These are phyloP conservation scores for Coelinius sp. DNA, from an alignment of 2,888 invertebrate species.

Conservation along the genomic window DNA sequence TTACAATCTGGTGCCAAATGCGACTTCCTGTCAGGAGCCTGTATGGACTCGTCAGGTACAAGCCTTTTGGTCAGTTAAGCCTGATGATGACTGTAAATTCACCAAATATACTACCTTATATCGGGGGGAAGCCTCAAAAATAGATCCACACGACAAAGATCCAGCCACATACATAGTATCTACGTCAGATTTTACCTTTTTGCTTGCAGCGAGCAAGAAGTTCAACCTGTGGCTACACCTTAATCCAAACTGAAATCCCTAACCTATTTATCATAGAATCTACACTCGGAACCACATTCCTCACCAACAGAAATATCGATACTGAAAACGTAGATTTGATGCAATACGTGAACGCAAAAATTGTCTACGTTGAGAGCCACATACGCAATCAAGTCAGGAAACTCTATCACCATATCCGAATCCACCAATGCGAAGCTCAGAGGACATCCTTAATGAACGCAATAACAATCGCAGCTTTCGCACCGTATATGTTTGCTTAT, in stretches of 20 bases:
- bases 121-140: neutral
- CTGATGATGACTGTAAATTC: neutral
- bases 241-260: slow-evolving; percentile 12
- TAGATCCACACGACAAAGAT: neutral
- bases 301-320: neutral
- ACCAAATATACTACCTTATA: slow-evolving; percentile 10
- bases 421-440: too few relatives aligned
- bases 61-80: neutral
- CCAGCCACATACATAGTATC: neutral
- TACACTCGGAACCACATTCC: neutral
- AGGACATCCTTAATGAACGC: slow-evolving; percentile 38
- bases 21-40: neutral
- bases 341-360: too few relatives aligned
- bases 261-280: slow-evolving; percentile 14
- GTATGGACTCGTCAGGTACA: neutral
- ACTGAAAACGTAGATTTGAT: too few relatives aligned
- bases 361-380: slow-evolving; percentile 37
- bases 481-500: slow-evolving; percentile 40
- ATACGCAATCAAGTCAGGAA: slow-evolving; percentile 29
- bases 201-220: neutral
- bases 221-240: neutral
- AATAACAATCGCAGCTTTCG: slow-evolving; percentile 35
- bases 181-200: neutral
- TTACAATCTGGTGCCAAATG: slow-evolving; percentile 13
- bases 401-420: slow-evolving; percentile 33